Conservation (phyloP, 2,113 vertebrate species). For the Sclerurus mexicanus region DNA sequence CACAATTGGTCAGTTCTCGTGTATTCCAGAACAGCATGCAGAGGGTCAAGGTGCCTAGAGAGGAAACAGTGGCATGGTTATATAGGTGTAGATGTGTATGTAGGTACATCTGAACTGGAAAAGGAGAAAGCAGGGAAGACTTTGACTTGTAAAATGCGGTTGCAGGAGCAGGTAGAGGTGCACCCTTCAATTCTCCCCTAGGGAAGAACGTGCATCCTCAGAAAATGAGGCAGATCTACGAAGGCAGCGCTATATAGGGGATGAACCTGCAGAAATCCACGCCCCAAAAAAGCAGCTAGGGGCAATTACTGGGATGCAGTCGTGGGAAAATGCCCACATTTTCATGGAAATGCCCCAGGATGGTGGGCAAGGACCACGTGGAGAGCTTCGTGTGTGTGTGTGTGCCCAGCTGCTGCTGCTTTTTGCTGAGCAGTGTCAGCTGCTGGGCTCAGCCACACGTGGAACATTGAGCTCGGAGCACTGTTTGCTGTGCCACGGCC, state of each 20-base stretch:
- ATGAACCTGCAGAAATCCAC: background rate
- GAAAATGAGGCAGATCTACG: background rate
- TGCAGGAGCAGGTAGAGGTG: background rate
- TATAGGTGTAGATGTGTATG: background rate
- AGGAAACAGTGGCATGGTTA: background rate
- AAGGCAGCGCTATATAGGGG: background rate
- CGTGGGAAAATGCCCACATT: background rate
- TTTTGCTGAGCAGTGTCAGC: background rate
- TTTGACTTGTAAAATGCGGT: background rate
- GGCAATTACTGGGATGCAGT: background rate
- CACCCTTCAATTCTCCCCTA: background rate
- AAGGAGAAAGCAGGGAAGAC: background rate
- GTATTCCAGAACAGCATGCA: background rate
- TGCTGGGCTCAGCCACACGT: background rate
- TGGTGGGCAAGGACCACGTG: background rate
- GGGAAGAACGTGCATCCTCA: background rate
- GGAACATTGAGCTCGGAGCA: background rate
- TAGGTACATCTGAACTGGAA: background rate
- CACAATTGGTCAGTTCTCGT: rapidly evolving
- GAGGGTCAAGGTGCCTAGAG: background rate
- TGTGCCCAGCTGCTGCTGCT: background rate
- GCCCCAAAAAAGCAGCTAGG: background rate
- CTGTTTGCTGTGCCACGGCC: background rate
- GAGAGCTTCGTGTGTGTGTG: background rate
- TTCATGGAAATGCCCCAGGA: background rate